A percentile compares a stretch with the other conserved stretches of the same genome.
Conservation (phyloP, 1,140 invertebrate species). For the Littorina saxatilis region DNA sequence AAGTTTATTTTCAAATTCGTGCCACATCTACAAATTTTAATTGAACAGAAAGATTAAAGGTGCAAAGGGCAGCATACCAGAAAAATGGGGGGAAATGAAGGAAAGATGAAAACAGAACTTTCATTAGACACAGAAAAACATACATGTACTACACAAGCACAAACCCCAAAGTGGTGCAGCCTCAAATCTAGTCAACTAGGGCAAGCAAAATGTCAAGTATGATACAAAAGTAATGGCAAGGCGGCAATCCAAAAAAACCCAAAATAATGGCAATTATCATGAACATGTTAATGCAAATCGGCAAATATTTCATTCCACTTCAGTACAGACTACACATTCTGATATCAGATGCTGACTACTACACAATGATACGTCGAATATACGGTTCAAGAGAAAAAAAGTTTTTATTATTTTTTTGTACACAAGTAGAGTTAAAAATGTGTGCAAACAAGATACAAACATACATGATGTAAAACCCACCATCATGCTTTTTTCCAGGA, state of each 20-base stretch:
- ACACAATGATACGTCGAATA: conserved; percentile 2
- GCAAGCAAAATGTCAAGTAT: conserved; percentile 26
- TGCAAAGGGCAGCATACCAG: conserved; percentile 38
- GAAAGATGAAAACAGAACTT: conserved; percentile 30
- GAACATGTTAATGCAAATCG: conserved; percentile 11
- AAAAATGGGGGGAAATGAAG: conserved; percentile 16
- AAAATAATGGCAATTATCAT: conserved; percentile 8
- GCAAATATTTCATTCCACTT: conserved; percentile 16
- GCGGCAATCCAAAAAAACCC: conserved; percentile 15
- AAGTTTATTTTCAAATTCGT: conserved; percentile 39
- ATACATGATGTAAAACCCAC: conserved; percentile 36
- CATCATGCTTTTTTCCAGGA: conserved; percentile 32
- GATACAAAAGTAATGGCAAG: conserved; percentile 21
- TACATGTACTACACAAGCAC: conserved; percentile 28
- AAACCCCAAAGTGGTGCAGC: conserved; percentile 19
- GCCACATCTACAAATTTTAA: conserved; percentile 39
- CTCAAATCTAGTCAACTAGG: conserved; percentile 19
- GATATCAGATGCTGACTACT: conserved; percentile 11
- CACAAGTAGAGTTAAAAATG: conserved; percentile 28
- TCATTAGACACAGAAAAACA: conserved; percentile 32
- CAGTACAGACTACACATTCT: background rate
- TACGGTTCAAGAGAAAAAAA: conserved; percentile 12
- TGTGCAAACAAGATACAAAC: conserved; percentile 34
- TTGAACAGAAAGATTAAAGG: conserved; percentile 39
- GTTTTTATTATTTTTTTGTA: conserved; percentile 20